Percentiles rank a stretch among this genome's conserved stretches.
Evolutionary conservation across 2,113 vertebrate species (phyloP).

Genomic region (Gnathonemus echidnorhynchus): DNA sequence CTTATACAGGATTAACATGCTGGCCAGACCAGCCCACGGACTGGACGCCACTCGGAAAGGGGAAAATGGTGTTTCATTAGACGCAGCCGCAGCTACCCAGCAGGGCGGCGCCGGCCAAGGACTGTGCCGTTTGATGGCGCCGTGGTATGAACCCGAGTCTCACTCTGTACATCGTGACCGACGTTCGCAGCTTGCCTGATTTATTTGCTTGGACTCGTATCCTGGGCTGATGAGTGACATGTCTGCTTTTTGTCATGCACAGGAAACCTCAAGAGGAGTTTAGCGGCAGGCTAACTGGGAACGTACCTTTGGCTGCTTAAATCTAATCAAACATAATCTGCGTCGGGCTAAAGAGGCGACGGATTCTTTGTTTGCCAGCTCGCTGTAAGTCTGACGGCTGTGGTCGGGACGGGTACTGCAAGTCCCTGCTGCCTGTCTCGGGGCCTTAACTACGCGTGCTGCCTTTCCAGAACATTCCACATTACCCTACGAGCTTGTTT

Average conservation of each 20-base stretch:
- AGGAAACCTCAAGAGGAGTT: not conserved
- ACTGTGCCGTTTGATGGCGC: not conserved
- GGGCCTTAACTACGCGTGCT: not conserved
- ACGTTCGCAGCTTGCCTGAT: not conserved
- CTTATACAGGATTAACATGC: not conserved
- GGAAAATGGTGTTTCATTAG: not conserved
- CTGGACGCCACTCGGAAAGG: not conserved
- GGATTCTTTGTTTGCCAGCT: not conserved
- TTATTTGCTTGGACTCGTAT: not conserved
- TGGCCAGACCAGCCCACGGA: not conserved
- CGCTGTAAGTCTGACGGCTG: not conserved
- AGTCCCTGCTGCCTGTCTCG: not conserved
- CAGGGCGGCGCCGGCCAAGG: accelerated
- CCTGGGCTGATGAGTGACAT: not conserved
- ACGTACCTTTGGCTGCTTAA: not conserved
- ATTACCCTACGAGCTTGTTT: not conserved
- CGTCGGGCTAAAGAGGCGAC: not conserved
- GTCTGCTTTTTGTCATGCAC: not conserved
- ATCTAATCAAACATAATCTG: not conserved
- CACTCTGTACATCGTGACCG: not conserved
- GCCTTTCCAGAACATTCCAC: not conserved
- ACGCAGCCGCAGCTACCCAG: not conserved
- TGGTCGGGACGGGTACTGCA: too few relatives aligned
- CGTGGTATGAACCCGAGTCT: not conserved
- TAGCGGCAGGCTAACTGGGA: not conserved